Conservation (phyloP, 2,113 vertebrate genomes). For the Erythrocercus mccallii region DNA sequence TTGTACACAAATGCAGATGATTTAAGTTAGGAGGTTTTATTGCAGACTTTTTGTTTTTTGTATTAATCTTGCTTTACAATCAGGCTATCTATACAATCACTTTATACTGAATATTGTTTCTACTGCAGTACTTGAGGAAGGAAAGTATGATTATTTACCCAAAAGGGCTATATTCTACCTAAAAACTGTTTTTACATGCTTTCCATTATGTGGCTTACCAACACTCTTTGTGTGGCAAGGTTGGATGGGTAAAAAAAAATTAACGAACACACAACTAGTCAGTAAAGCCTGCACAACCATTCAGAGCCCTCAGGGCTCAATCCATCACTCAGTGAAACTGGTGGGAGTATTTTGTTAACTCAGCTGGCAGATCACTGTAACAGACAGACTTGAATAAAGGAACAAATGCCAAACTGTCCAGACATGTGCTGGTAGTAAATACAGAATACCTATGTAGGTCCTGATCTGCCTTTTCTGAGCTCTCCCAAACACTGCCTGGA, state of each 20-base stretch:
- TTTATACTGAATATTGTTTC: conserved; percentile 67
- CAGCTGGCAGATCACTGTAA: neutral
- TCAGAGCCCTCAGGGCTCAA: neutral
- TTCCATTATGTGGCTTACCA: conserved; percentile 45
- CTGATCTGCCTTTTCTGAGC: neutral
- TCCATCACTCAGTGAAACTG: neutral
- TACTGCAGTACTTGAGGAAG: conserved; percentile 47
- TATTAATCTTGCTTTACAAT: conserved; percentile 81
- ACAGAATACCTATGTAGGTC: neutral
- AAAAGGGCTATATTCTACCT: conserved; percentile 61
- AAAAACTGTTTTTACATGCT: conserved; percentile 61
- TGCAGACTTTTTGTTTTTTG: conserved; percentile 73
- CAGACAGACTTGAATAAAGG: neutral
- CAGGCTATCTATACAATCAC: conserved; percentile 70
- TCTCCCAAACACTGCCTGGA: neutral
- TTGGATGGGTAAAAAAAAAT: neutral
- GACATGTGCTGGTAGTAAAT: neutral
- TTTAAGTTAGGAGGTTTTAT: conserved; percentile 79
- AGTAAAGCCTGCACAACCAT: neutral
- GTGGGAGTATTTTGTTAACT: conserved; percentile 29
- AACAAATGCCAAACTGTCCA: neutral
- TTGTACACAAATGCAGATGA: conserved; percentile 78
- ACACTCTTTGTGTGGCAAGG: neutral
- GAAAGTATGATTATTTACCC: conserved; percentile 61
- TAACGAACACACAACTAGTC: neutral